phyloP scores from a whole-genome alignment of 1,140 invertebrate species.

The Brachionus manjavacas region DNA sequence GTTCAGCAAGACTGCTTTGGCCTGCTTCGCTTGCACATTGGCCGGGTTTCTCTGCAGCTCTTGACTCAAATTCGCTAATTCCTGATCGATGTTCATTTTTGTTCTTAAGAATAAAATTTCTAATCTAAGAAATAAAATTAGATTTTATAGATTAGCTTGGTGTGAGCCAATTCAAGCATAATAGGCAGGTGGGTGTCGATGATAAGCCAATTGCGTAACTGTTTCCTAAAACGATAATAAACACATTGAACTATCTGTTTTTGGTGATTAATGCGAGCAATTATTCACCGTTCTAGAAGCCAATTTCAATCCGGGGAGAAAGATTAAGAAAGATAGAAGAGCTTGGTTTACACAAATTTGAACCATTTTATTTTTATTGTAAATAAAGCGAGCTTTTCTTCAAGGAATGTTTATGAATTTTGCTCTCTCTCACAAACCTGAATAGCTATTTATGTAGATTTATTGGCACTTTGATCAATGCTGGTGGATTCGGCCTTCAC shows the following conservation, averaged over 20 bases:
- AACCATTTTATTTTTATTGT: background rate
- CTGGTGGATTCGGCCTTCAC: too few relatives aligned
- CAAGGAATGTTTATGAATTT: background rate
- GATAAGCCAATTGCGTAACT: background rate
- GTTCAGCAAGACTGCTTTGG: background rate
- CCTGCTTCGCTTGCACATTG: background rate
- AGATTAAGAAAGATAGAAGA: background rate
- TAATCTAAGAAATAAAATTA: background rate
- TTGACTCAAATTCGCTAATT: background rate
- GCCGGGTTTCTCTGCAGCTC: conserved; percentile 7
- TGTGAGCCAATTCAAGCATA: background rate
- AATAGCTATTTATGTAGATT: background rate
- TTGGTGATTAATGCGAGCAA: background rate
- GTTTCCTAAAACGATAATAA: background rate
- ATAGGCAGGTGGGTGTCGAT: background rate
- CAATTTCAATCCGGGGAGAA: background rate
- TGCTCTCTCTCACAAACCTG: background rate
- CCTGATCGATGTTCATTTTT: conserved; percentile 22
- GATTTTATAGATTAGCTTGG: background rate
- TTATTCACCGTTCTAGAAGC: background rate
- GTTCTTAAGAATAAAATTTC: background rate
- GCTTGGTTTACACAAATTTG: background rate
- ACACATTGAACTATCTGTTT: background rate
- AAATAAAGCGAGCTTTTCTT: background rate
- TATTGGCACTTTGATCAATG: background rate